These are phyloP conservation scores for Brachypteracias leptosomus DNA, from an alignment of 2,113 vertebrate genomes.

Conservation along the genomic window DNA sequence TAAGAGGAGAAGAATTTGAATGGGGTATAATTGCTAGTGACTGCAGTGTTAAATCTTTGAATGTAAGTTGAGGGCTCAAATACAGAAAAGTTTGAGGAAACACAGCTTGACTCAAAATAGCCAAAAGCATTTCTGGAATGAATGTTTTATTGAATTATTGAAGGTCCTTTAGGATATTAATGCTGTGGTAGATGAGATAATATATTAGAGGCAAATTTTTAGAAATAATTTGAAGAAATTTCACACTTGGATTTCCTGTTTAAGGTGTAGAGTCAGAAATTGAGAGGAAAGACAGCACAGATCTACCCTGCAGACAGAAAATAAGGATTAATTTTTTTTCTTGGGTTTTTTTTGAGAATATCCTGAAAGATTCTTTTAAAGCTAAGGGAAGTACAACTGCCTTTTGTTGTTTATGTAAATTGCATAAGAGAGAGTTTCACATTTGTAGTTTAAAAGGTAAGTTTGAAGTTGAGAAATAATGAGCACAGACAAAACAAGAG, in stretches of 20 bases:
- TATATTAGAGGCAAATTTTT: not conserved
- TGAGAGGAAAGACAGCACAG: not conserved
- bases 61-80: not conserved
- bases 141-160: conserved; percentile 41
- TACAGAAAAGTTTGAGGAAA: not conserved
- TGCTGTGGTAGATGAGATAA: not conserved
- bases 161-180: conserved; percentile 20
- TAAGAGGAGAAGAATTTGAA: not conserved
- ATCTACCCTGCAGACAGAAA: not conserved
- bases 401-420: conserved; percentile 41
- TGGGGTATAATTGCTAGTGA: not conserved
- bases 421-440: not conserved
- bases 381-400: not conserved
- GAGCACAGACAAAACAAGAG: not conserved
- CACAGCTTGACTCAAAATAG: conserved; percentile 11
- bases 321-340: not conserved
- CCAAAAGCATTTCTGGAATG: not conserved
- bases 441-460: conserved; percentile 9
- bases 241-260: not conserved
- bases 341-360: not conserved
- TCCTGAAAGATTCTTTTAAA: not conserved
- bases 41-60: not conserved
- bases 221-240: not conserved
- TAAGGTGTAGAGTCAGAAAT: not conserved
- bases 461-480: conserved; percentile 30